Evolutionary conservation across 2,113 vertebrate genomes (phyloP).

Genomic region (Callipepla californica): DNA sequence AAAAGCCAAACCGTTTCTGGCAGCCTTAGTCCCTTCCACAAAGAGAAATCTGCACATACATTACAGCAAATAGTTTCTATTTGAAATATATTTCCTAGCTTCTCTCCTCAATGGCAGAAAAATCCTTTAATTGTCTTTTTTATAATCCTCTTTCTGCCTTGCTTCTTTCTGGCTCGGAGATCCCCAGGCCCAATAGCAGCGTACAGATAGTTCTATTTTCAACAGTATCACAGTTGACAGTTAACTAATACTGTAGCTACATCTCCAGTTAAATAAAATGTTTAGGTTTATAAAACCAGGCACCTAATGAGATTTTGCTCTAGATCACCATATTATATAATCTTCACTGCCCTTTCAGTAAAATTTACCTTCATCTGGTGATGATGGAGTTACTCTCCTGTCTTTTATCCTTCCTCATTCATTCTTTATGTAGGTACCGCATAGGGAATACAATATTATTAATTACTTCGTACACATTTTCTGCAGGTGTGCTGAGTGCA

Average conservation of each 20-base stretch:
- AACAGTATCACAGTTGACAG: neutral
- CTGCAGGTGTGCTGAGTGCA: neutral
- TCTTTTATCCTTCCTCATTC: neutral
- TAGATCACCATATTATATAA: neutral
- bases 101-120: neutral
- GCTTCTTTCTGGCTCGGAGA: neutral
- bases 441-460: neutral
- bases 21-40: neutral
- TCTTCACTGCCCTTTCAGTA: neutral
- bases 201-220: neutral
- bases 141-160: constrained; percentile 1
- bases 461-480: neutral
- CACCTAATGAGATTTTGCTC: neutral
- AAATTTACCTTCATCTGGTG: neutral
- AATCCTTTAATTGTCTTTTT: neutral
- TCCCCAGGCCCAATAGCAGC: neutral
- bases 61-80: neutral
- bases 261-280: neutral
- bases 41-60: neutral
- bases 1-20: neutral
- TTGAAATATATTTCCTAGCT: neutral
- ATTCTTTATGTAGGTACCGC: neutral
- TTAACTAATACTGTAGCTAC: neutral
- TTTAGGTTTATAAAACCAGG: neutral
- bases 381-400: neutral